These are phyloP conservation scores for Holacanthella duospinosa DNA, from an alignment of 2,888 invertebrate genomes.

Conservation along the genomic window DNA sequence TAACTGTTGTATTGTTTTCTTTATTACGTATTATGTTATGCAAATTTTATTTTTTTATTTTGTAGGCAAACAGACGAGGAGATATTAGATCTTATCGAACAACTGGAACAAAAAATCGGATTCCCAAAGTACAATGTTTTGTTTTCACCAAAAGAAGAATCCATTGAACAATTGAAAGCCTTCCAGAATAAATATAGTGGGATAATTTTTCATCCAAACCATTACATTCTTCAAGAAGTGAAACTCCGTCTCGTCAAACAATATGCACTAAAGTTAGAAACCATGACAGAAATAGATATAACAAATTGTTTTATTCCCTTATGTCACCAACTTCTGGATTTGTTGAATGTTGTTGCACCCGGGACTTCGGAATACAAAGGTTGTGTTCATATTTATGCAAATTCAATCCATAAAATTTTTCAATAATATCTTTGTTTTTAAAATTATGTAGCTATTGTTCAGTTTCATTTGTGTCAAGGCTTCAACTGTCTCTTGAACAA, in stretches of 20 bases:
- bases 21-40: too few relatives aligned
- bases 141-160: constrained; percentile 7
- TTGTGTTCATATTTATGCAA: too few relatives aligned
- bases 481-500: not conserved
- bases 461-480: not conserved
- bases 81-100: constrained; percentile 25
- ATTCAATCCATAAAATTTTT: too few relatives aligned
- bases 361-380: constrained; percentile 29
- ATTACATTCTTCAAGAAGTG: constrained; percentile 31
- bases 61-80: constrained; percentile 20
- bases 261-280: constrained; percentile 11
- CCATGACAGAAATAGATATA: constrained; percentile 11
- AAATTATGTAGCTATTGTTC: not conserved
- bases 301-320: constrained; percentile 18
- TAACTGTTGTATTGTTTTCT: too few relatives aligned
- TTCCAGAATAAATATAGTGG: constrained; percentile 22
- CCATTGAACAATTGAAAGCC: constrained; percentile 20
- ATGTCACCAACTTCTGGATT: constrained; percentile 18
- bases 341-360: constrained; percentile 19
- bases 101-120: constrained; percentile 11
- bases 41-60: too few relatives aligned
- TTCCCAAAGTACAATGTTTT: not conserved
- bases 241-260: constrained; percentile 23
- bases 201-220: constrained; percentile 26
- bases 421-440: not conserved